Conservation (phyloP, 1,140 invertebrate genomes). For the Macrotrachela quadricornifera region DNA sequence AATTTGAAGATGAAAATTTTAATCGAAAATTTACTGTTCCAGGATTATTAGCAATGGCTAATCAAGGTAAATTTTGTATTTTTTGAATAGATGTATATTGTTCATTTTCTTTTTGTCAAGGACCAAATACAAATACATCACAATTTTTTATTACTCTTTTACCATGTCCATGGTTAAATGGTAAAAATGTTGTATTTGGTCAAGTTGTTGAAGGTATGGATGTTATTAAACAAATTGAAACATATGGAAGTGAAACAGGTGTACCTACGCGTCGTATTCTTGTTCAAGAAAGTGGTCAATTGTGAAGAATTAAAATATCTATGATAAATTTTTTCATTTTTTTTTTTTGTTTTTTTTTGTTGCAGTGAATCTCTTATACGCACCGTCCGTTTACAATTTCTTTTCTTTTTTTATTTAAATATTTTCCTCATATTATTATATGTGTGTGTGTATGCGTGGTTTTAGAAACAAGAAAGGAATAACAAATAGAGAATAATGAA, state of each 20-base stretch:
- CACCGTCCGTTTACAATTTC: too few species aligned
- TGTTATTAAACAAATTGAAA: constrained; percentile 20
- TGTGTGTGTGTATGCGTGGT: too few species aligned
- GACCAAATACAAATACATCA: constrained; percentile 41
- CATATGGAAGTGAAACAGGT: constrained; percentile 13
- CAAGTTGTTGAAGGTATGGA: constrained; percentile 22
- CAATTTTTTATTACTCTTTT: constrained; percentile 46
- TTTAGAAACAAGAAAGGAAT: too few species aligned
- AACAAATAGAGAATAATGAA: too few species aligned
- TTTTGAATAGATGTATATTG: not conserved
- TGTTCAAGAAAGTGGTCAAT: not conserved
- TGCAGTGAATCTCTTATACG: too few species aligned
- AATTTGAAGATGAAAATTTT: constrained; percentile 27
- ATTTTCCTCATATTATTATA: too few species aligned
- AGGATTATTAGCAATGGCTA: constrained; percentile 37
- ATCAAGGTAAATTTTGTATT: constrained; percentile 21
- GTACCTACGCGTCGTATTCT: constrained; percentile 13
- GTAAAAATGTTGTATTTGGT: constrained; percentile 29
- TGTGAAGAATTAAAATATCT: not conserved
- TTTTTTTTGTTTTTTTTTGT: too few species aligned
- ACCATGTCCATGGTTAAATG: constrained; percentile 28
- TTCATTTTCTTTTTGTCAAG: constrained; percentile 46
- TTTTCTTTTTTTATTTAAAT: too few species aligned
- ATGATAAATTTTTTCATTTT: too few species aligned
- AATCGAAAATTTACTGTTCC: constrained; percentile 20